Base-by-base conservation (phyloP, 2,797 vertebrate genomes). In the Philypnodon macrostomus region DNA sequence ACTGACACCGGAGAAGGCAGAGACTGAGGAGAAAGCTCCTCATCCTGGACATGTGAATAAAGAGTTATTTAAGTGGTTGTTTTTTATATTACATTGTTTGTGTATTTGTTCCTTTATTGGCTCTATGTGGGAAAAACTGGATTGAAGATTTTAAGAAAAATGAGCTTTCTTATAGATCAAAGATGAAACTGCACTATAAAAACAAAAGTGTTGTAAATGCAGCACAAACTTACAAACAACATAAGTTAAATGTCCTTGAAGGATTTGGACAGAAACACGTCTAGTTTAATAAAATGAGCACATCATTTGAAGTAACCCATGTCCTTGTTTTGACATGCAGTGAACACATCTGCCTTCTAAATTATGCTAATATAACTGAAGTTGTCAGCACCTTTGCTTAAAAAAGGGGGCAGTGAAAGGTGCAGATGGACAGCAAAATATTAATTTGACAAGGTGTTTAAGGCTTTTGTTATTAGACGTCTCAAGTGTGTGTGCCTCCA, bases 1-100 rank as follows among this genome's bases (percentile, higher is more conserved):
- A 96, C 80, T 2, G 95, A 97, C 14, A 89, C 30, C 0, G 94
- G 93, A 65, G 93, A 95, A 70, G 75, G 80, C 72, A 90, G 90
- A 14, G 88, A 86, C 70, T 80, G 67, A 68, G 88, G 80, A 35
- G 83, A 93, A 53, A 91, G 81, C 39, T 92, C 91, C 49, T 94
- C 95, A 66, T 95, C 95, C 96, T 98, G 72, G 18, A 67, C 13
- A 13, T 5, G 32, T 24, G 70, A 4, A 70, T 32, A 21, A 32
- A 41, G 8, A 23, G 7, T 40, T 8, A 8, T 40, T 1, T 40
- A 23, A 13, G 5, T 38, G 4, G 1, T 21, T 19, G n/a, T 19
- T n/a, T 13, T 19, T 19, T 38, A 23, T n/a, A n/a, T n/a, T n/a
- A n/a, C n/a, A n/a, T n/a, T n/a, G n/a, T n/a, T n/a, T n/a, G n/a